These are phyloP conservation scores for Rotaria sp. DNA, from an alignment of 2,888 invertebrate genomes.

Conservation along the genomic window DNA sequence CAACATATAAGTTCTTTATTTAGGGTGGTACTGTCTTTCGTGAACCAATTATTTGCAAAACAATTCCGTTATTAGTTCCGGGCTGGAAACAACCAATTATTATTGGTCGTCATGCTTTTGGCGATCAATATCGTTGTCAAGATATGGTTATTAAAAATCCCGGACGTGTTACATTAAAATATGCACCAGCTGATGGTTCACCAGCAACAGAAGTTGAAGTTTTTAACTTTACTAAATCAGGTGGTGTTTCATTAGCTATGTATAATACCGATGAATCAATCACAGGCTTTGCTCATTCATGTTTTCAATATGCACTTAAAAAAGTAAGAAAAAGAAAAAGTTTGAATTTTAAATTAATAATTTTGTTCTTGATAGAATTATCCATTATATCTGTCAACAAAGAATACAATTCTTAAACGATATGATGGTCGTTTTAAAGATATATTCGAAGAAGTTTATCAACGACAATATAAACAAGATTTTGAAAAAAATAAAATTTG, in stretches of 20 bases:
- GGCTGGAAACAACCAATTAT: constrained; percentile 78
- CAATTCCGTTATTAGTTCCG: constrained; percentile 74
- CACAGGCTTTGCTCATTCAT: constrained; percentile 79
- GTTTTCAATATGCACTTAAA: constrained; percentile 3
- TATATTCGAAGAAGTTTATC: constrained; percentile 78
- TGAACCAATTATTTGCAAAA: constrained; percentile 78
- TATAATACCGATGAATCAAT: constrained; percentile 76
- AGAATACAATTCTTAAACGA: constrained; percentile 78
- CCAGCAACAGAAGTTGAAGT: constrained; percentile 27
- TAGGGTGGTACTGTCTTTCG: constrained; percentile 77
- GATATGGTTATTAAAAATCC: constrained; percentile 69
- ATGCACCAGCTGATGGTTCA: constrained; percentile 33
- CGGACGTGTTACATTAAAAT: constrained; percentile 67
- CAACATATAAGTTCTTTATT: constrained; percentile 63
- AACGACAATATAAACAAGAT: constrained; percentile 72
- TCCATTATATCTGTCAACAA: constrained; percentile 80
- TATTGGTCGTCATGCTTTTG: constrained; percentile 80
- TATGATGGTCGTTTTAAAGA: constrained; percentile 86
- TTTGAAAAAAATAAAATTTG: constrained; percentile 78
- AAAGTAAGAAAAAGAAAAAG: constrained; percentile 61
- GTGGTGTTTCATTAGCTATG: constrained; percentile 76
- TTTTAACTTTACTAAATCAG: constrained; percentile 63
- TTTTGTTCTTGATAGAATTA: constrained; percentile 76
- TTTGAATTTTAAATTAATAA: constrained; percentile 67
- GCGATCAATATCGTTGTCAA: constrained; percentile 80